Conservation (phyloP, 2,888 invertebrate species). For the Plebejus anna region DNA sequence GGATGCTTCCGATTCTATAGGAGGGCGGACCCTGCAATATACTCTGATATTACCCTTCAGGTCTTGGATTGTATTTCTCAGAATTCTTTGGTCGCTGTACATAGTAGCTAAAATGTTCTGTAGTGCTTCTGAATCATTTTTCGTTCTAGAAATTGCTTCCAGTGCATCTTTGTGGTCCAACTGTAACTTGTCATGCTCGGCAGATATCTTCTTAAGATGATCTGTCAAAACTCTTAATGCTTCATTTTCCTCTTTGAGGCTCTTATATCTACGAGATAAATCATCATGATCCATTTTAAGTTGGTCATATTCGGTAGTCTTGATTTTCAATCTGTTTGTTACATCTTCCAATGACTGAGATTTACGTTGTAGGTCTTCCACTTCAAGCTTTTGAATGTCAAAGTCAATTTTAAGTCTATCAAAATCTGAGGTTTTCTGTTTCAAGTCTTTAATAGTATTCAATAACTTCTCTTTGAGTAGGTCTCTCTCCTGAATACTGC, state of each 20-base stretch:
- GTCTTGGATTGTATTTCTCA: constrained; percentile 87
- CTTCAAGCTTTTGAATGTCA: constrained; percentile 66
- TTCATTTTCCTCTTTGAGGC: constrained; percentile 66
- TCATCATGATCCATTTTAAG: constrained; percentile 60
- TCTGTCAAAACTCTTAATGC: constrained; percentile 63
- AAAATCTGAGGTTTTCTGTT: constrained; percentile 56
- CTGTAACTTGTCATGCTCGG: constrained; percentile 65
- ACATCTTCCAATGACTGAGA: constrained; percentile 66
- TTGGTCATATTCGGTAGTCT: constrained; percentile 59
- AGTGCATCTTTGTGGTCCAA: constrained; percentile 63
- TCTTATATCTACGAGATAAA: constrained; percentile 60
- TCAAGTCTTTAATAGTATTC: constrained; percentile 57
- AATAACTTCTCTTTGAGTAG: constrained; percentile 62
- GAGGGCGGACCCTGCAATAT: constrained; percentile 88
- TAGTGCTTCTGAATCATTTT: constrained; percentile 61
- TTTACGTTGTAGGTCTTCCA: constrained; percentile 64
- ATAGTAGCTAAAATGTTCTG: constrained; percentile 72
- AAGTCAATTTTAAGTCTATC: constrained; percentile 64
- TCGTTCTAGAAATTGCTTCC: constrained; percentile 54
- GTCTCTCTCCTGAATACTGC: constrained; percentile 55
- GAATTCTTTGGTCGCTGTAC: constrained; percentile 80
- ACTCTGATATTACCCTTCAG: constrained; percentile 89
- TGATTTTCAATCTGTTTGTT: constrained; percentile 61
- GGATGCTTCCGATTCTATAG: constrained; percentile 79
- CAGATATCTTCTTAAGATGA: constrained; percentile 64